These are phyloP conservation scores for Phoronis australis DNA, from an alignment of 2,888 invertebrate species.

Conservation along the genomic window DNA sequence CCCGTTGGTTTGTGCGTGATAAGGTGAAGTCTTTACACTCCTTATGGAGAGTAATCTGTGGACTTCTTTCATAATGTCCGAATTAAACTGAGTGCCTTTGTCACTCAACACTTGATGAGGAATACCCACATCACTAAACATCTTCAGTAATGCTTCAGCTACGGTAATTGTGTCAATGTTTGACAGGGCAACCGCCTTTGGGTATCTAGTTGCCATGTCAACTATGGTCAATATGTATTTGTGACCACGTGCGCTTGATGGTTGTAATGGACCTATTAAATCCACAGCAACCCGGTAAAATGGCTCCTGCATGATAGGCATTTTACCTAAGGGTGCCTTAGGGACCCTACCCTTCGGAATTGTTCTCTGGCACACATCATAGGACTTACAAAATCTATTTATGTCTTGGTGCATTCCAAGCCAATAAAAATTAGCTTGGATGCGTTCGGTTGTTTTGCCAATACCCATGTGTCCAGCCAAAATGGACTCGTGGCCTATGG, in stretches of 20 bases:
- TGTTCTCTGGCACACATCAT: constrained; percentile 17
- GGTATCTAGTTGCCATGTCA: constrained; percentile 18
- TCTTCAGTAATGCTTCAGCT: constrained; percentile 16
- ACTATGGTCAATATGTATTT: constrained; percentile 16
- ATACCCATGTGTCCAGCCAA: no score
- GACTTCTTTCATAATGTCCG: constrained; percentile 14
- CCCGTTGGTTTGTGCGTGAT: constrained; percentile 16
- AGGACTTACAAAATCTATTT: constrained; percentile 14
- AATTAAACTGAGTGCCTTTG: constrained; percentile 19
- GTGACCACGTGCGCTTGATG: constrained; percentile 12
- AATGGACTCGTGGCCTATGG: constrained; percentile 10
- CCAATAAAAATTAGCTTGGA: constrained; percentile 15
- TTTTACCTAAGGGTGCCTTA: constrained; percentile 12
- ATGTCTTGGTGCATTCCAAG: constrained; percentile 14
- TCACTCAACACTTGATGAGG: constrained; percentile 18
- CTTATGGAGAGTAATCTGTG: constrained; percentile 11
- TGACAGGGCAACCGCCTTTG: constrained; percentile 10
- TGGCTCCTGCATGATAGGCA: constrained; percentile 16
- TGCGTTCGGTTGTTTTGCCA: constrained; percentile 8
- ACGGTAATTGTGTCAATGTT: constrained; percentile 14
- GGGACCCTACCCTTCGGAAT: constrained; percentile 10
- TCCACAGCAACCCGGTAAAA: constrained; percentile 19
- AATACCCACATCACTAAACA: constrained; percentile 12
- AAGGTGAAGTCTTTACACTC: constrained; percentile 10
- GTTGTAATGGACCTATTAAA: constrained; percentile 19